Base-by-base conservation (phyloP, 2,113 vertebrate genomes). In the Leucosticte australis region DNA sequence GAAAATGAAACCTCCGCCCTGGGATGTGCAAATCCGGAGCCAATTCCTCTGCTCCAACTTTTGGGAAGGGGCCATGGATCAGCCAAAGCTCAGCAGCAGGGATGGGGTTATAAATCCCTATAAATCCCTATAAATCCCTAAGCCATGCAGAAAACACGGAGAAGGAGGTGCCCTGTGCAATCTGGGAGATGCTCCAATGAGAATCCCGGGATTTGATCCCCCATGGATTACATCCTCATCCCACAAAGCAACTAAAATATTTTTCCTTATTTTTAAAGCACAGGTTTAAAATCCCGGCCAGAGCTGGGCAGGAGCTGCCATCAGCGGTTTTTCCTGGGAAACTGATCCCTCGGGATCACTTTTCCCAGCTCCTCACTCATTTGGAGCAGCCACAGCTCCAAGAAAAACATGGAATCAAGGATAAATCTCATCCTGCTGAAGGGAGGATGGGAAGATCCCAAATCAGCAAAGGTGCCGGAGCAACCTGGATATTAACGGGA, bases 351-450 rank as follows among this genome's bases (percentile, higher is more conserved):
- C 0, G 2, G 53, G 73, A 86, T 60, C 33, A 5, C 6, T 77
- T 67, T 59, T 50, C 52, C 53, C 3, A 0, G 42, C 24, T 49
- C 30, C 60, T 49, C 1, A 0, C 35, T 49, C 4, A 0, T 20
- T 65, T 0, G 0, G 37, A 60, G 46, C 33, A 37, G 53, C 31
- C 44, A 6, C 11, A 44, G 46, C 63, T 77, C 73, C 73, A 33
- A 52, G 53, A 46, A 86, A 77, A 86, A 68, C 9, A 2, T 1
- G 46, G 37, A 52, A 77, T 15, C 21, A 3, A 12, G 53, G 53
- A 52, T 4, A 14, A 50, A 0, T 18, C 52, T 44, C 62, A 26
- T 15, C 62, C 35, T 9, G 16, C 21, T 22, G 44, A 35, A 35
- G 31, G 53, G 16, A 16, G 24, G 26, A 19, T 0, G 3, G 71